phyloP scores from a whole-genome alignment of 2,888 invertebrate genomes.

The Cerastis leucographa region DNA sequence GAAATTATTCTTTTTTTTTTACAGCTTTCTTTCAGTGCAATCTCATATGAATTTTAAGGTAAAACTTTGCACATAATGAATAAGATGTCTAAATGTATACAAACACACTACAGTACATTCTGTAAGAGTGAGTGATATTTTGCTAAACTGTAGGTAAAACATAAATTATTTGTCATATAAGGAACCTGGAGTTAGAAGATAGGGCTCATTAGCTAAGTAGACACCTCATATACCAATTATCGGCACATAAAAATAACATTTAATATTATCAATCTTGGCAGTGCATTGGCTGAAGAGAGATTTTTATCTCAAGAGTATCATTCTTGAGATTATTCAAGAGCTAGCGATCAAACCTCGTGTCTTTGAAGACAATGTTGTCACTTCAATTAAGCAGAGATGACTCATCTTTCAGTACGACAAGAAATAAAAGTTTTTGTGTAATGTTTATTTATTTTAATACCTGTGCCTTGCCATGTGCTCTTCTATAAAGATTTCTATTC shows the following conservation, averaged over 20 bases:
- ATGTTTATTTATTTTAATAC: constrained; percentile 20
- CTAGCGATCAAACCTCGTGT: constrained; percentile 49
- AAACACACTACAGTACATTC: not conserved
- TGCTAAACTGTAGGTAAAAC: not conserved
- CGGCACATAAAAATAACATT: not conserved
- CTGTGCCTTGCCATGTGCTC: constrained; percentile 8
- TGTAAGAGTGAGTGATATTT: not conserved
- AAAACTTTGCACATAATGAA: not conserved
- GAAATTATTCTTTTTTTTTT: not conserved
- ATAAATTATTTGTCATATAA: not conserved
- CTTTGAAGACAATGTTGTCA: constrained; percentile 37
- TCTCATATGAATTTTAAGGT: not conserved
- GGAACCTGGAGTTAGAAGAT: not conserved
- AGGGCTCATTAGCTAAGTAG: not conserved
- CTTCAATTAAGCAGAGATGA: constrained; percentile 23
- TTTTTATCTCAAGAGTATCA: constrained; percentile 47
- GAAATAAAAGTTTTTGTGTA: constrained; percentile 1
- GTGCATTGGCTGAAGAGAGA: constrained; percentile 20
- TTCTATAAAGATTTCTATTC: constrained; percentile 7
- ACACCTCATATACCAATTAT: not conserved
- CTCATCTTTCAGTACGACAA: constrained; percentile 17
- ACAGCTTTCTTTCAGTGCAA: not conserved
- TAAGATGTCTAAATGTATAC: not conserved
- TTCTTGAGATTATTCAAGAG: constrained; percentile 53
- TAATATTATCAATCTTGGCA: constrained; percentile 15